Base-by-base conservation (phyloP, 2,888 invertebrate genomes). In the Drymonia ruficornis region DNA sequence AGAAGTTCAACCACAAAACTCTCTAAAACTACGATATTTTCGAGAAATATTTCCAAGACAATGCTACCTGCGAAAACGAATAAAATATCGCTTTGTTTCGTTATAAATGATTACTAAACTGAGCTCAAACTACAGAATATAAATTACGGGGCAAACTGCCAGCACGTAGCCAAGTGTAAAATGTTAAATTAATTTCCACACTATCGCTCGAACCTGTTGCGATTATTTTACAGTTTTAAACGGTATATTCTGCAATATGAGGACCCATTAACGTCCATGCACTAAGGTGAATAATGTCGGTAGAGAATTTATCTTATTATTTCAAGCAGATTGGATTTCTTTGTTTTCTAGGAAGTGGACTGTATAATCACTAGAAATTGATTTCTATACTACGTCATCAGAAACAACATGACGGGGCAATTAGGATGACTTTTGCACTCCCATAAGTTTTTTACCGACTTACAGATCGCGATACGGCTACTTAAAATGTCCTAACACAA, bases 201-300 rank as follows among this genome's bases (percentile, higher is more conserved):
- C 67, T 61, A 65, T 47, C 49, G 50, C 52, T 51, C 43, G 34
- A 55, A 76, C 76, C 74, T 77, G 76, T 76, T 76, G 72, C 74
- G 50, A 63, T 69, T 56, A 66, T 63, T 63, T 43, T 52, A 50
- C 31, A 46, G 50, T 58, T 59, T 55, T 49, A 19, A 40, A 40
- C 40, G 7, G 8, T 40, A 16, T 8, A 16, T 16, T 36, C n/a
- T 36, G 36, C 36, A 36, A 36, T 36, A 36, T 36, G 11, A n/a
- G 2, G 13, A n/a, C 4, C 31, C 11, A 9, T 23, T 23, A 23
- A 23, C 7, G 23, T 23, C 2, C 11, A 28, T 31, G 31, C 31
- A 9, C 31, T 11, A 31, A 31, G 31, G 3, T 31, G 12, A 31
- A 12, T 12, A 31, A 11, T 9, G 12, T 31, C 31, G 31, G 31